A percentile compares a stretch with the other conserved stretches of the same genome.
Conservation (phyloP, 2,113 vertebrate species). For the Cololabis saira region DNA sequence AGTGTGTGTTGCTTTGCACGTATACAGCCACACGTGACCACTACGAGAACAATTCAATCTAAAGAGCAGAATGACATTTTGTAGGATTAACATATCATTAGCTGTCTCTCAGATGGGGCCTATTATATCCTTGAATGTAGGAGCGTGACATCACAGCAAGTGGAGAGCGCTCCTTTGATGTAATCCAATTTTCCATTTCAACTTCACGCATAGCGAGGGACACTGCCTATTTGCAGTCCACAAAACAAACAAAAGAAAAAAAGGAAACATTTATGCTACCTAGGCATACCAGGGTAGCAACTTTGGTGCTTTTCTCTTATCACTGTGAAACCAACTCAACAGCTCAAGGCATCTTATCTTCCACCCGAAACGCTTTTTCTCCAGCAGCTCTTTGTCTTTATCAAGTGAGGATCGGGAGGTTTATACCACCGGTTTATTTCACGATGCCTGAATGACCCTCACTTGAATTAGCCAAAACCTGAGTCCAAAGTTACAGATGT, state of each 20-base stretch:
- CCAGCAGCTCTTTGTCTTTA: neutral
- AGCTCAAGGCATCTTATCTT: constrained; percentile 4
- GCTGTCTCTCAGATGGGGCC: constrained; percentile 22
- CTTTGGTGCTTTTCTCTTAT: constrained; percentile 27
- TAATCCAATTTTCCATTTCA: constrained; percentile 78
- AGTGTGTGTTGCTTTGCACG: constrained; percentile 12
- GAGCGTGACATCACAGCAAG: constrained; percentile 63
- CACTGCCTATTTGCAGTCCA: constrained; percentile 1
- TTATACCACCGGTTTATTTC: too few species aligned
- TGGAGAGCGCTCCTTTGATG: constrained; percentile 57
- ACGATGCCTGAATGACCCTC: too few species aligned
- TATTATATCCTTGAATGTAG: constrained; percentile 26
- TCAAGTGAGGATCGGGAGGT: too few species aligned
- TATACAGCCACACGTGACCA: constrained; percentile 11
- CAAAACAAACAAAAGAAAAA: neutral
- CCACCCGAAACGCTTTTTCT: constrained; percentile 27
- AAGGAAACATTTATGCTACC: constrained; percentile 15
- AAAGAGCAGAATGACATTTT: constrained; percentile 36
- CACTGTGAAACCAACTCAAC: neutral
- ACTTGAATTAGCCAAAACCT: too few species aligned
- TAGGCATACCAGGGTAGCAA: constrained; percentile 12
- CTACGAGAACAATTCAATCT: constrained; percentile 53
- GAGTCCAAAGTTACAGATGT: too few species aligned
- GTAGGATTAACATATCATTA: constrained; percentile 72
- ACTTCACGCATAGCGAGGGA: constrained; percentile 28